Percentiles rank a stretch among this genome's conserved stretches.
These are phyloP conservation scores for Saccostrea glomerata DNA, from an alignment of 1,140 invertebrate species.

Conservation along the genomic window DNA sequence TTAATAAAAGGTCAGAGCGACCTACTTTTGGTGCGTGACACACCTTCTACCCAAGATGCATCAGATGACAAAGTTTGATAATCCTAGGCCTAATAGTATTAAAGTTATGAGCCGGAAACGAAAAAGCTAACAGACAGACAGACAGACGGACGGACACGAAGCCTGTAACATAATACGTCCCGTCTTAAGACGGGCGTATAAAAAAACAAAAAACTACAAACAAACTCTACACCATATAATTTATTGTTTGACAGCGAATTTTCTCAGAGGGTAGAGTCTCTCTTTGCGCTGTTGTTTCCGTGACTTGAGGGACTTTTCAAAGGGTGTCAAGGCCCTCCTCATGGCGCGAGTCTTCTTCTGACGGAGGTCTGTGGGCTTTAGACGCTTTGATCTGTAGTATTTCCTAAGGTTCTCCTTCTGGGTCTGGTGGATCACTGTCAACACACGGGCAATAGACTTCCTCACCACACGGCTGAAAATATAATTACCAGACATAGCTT, in stretches of 20 bases:
- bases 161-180: too few species aligned
- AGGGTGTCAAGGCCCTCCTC: constrained; percentile 90
- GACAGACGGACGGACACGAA: too few species aligned
- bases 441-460: constrained; percentile 98
- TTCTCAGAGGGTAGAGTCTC: constrained; percentile 91
- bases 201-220: background rate
- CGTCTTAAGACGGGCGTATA: too few species aligned
- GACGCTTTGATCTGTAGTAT: constrained; percentile 96
- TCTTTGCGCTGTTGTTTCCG: constrained; percentile 92
- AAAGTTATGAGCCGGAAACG: too few species aligned
- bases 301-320: constrained; percentile 92
- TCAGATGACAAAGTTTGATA: too few species aligned
- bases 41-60: too few species aligned
- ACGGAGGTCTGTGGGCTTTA: constrained; percentile 97
- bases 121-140: too few species aligned
- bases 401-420: constrained; percentile 98
- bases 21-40: too few species aligned
- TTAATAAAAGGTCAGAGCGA: too few species aligned
- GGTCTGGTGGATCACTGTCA: constrained; percentile 99
- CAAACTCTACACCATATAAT: constrained; percentile 50
- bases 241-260: constrained; percentile 98
- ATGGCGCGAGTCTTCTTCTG: constrained; percentile 96
- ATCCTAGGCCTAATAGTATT: too few species aligned
- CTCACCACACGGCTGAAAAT: constrained; percentile 93
- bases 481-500: constrained; percentile 55